Percentiles rank a stretch among this genome's conserved stretches.
Evolutionary conservation across 2,797 vertebrate genomes (phyloP).

Genomic region (Malacoraja senta): DNA sequence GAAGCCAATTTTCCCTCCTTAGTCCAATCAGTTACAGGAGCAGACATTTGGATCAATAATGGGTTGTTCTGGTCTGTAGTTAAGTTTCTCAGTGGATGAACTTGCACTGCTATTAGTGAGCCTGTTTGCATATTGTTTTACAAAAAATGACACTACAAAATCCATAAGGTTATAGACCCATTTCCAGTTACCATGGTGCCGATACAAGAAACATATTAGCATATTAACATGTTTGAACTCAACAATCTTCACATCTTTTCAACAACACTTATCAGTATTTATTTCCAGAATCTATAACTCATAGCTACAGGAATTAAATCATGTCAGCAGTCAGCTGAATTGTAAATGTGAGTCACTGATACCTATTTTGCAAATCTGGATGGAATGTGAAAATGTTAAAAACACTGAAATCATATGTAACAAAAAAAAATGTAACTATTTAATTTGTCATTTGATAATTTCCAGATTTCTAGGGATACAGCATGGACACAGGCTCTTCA

Average conservation of each 20-base stretch:
- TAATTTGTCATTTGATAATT: neutral
- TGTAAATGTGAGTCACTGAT: neutral
- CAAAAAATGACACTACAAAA: neutral
- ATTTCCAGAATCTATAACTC: neutral
- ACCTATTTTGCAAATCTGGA: neutral
- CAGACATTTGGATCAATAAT: neutral
- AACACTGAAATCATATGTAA: neutral
- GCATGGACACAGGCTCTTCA: no score
- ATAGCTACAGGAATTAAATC: neutral
- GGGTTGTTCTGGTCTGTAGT: neutral
- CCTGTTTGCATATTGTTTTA: neutral
- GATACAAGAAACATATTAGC: neutral
- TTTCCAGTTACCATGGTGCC: neutral
- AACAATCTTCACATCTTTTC: neutral
- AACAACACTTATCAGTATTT: neutral
- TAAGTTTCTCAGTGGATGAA: neutral
- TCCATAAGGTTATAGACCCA: neutral
- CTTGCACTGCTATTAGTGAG: neutral
- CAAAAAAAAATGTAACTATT: neutral
- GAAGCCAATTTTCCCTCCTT: neutral
- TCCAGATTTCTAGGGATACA: no score
- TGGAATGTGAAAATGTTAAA: neutral
- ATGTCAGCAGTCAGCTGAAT: neutral
- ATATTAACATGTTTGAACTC: conserved; percentile 8
- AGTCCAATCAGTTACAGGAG: neutral